A percentile compares a stretch with the other conserved stretches of the same genome.
phyloP scores from a whole-genome alignment of 2,888 invertebrate genomes.

The Protonemura montana region DNA sequence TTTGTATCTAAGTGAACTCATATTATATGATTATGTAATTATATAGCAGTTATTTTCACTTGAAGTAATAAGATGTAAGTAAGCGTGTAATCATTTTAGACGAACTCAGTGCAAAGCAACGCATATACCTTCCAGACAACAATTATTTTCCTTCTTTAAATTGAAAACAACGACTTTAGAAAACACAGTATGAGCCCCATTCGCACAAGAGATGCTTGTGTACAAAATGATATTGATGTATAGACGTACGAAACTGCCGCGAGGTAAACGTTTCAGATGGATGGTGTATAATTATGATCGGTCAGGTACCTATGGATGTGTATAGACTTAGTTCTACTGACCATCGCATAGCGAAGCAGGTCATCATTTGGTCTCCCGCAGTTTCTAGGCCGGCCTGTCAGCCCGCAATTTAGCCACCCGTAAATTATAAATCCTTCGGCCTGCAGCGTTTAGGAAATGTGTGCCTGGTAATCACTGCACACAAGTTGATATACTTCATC shows the following conservation, averaged over 20 bases:
- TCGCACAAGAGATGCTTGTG: neutral
- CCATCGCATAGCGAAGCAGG: slow-evolving; percentile 32
- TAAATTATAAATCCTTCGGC: slow-evolving; percentile 35
- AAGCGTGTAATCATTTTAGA: slow-evolving; percentile 29
- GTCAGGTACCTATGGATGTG: neutral
- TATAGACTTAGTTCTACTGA: neutral
- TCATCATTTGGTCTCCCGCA: slow-evolving; percentile 22
- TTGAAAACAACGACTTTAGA: neutral
- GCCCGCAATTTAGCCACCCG: slow-evolving; percentile 28
- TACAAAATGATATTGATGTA: slow-evolving; percentile 30
- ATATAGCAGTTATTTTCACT: neutral
- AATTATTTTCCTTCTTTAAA: neutral
- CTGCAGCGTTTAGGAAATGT: slow-evolving; percentile 33
- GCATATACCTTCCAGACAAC: neutral
- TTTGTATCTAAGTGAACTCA: neutral
- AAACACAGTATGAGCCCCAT: neutral
- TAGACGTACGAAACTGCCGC: slow-evolving; percentile 10
- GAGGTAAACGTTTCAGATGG: slow-evolving; percentile 12
- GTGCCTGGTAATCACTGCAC: slow-evolving; percentile 28
- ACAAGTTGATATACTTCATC: slow-evolving; percentile 39
- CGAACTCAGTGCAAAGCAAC: neutral
- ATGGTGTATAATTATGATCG: slow-evolving; percentile 27
- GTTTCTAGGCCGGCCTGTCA: slow-evolving; percentile 30
- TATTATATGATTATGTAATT: slow-evolving; percentile 18
- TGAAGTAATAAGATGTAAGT: neutral